Conservation (phyloP, 1,140 invertebrate species). For the Pseudomyrmex sp. region DNA sequence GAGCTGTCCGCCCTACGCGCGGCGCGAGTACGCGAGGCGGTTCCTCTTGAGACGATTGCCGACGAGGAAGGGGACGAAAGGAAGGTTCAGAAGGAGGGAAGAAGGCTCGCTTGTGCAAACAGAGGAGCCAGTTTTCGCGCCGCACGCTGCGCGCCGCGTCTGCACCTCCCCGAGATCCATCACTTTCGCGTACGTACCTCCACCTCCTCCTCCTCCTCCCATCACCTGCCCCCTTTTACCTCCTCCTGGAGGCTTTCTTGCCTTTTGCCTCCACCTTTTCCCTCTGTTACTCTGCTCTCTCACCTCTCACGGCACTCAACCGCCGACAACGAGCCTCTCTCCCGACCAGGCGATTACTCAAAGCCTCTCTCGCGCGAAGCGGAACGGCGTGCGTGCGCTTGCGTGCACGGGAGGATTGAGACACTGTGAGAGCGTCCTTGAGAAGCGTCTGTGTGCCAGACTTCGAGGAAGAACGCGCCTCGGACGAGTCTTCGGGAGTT, state of each 20-base stretch:
- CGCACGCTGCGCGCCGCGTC: conserved; percentile 71
- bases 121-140: conserved; percentile 77
- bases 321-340: conserved; percentile 62
- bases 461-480: conserved; percentile 12
- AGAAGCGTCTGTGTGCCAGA: conserved; percentile 18
- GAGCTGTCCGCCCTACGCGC: conserved; percentile 71
- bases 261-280: conserved; percentile 65
- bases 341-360: conserved; percentile 66
- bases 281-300: conserved; percentile 60
- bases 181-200: conserved; percentile 62
- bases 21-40: conserved; percentile 59
- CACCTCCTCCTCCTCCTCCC: conserved; percentile 57
- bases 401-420: conserved; percentile 53
- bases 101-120: conserved; percentile 77
- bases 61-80: conserved; percentile 66
- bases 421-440: conserved; percentile 71
- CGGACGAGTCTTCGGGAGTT: neutral
- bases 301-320: conserved; percentile 55
- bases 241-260: conserved; percentile 34
- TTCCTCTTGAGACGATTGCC: conserved; percentile 60
- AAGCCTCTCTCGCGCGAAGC: conserved; percentile 55
- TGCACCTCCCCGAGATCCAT: conserved; percentile 76
- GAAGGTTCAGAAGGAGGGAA: conserved; percentile 69
- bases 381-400: conserved; percentile 32
- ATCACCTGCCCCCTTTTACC: conserved; percentile 34